These are phyloP conservation scores for Brachyptera risi DNA, from an alignment of 2,888 invertebrate genomes.

Conservation along the genomic window DNA sequence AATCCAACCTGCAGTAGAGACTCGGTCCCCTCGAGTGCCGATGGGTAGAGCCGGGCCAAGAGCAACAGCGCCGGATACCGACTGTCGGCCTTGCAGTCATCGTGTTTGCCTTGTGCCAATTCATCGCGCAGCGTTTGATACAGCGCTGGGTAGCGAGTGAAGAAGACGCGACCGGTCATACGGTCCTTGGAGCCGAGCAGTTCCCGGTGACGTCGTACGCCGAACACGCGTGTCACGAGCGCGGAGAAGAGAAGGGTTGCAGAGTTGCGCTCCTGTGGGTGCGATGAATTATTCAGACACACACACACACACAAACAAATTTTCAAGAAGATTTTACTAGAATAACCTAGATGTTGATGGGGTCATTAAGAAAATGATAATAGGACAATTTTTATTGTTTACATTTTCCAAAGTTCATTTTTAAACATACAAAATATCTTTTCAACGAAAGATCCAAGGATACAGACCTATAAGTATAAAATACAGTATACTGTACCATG, in stretches of 20 bases:
- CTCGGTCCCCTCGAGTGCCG: slow-evolving; percentile 49
- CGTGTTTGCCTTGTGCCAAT: slow-evolving; percentile 39
- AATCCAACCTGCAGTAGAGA: too few relatives aligned
- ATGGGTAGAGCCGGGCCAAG: slow-evolving; percentile 72
- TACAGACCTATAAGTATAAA: too few relatives aligned
- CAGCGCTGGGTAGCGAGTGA: slow-evolving; percentile 63
- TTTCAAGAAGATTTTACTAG: too few relatives aligned
- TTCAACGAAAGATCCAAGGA: too few relatives aligned
- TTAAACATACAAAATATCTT: too few relatives aligned
- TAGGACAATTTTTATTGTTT: too few relatives aligned
- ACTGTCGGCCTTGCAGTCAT: slow-evolving; percentile 22
- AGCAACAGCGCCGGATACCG: slow-evolving; percentile 70
- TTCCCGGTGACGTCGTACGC: slow-evolving; percentile 63
- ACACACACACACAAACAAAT: too few relatives aligned
- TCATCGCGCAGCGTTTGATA: slow-evolving; percentile 54
- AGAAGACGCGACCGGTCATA: slow-evolving; percentile 64
- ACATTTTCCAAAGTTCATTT: too few relatives aligned
- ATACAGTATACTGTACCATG: too few relatives aligned
- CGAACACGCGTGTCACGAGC: slow-evolving; percentile 81
- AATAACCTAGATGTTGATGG: too few relatives aligned
- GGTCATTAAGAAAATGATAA: too few relatives aligned
- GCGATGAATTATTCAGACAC: too few relatives aligned
- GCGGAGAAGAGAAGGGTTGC: slow-evolving; percentile 80
- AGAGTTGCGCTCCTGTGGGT: slow-evolving; percentile 71
- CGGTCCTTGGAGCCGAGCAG: slow-evolving; percentile 44